Evolutionary conservation across 1,140 invertebrate species (phyloP), one percentile per base, ranked within the genome.

Genomic region (Cheumatopsyche charites): DNA sequence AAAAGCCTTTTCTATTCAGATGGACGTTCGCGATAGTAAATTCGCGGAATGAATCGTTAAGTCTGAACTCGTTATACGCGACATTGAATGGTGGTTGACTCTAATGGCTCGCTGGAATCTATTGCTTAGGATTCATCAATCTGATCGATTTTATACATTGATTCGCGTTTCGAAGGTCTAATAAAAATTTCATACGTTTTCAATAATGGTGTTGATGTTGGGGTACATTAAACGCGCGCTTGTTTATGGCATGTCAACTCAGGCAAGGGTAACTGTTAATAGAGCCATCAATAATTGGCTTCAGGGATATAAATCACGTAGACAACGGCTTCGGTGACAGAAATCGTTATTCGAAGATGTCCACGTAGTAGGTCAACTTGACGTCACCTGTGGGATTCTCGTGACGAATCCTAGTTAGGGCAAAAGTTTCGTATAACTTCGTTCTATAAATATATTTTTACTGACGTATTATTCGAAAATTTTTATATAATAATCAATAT

Each of bases 271-370:
- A 4, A 36, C 29, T 36, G 29, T 36, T 36, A 36, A 52, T 19
- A 17, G 15, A 52, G 47, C 19, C 47, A 52, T 52, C 47, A 52
- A 52, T 52, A 52, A 52, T 52, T 52, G 47, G 15, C n/a, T 52
- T 52, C 15, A 15, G 19, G 47, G 47, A 52, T 52, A 52, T 52
- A 52, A 52, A 52, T 52, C 47, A 52, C 47, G 47, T 17, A 17
- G 19, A 17, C 47, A 15, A 52, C 19, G n/a, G 47, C 19, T 15
- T 17, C 47, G 47, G n/a, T 52, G 47, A 52, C 47, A 52, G 47
- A 52, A 52, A 52, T 52, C 47, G 47, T 52, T 52, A 52, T 52
- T 52, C 47, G 47, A 52, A 19, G 19, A 52, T 52, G 29, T 36
- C 3, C 29, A 9, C 29, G 9, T 36, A 36, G 29, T 36, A 52